These are phyloP conservation scores for Vulpes ferrilata DNA, from an alignment of 2,113 vertebrate species.

Conservation along the genomic window DNA sequence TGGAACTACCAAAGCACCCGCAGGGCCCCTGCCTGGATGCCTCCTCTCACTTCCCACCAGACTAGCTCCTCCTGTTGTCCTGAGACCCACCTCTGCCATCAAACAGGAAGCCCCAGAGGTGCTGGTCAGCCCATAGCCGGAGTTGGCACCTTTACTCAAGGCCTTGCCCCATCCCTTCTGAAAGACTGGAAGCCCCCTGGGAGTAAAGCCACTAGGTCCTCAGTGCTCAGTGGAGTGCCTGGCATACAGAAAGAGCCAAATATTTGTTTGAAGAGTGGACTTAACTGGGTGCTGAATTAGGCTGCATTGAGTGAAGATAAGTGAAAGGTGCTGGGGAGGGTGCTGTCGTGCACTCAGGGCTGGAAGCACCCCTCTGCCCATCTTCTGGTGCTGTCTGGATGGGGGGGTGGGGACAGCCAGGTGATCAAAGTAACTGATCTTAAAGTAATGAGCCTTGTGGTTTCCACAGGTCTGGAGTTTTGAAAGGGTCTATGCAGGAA, in stretches of 20 bases:
- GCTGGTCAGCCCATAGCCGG: background rate
- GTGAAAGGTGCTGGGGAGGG: no score
- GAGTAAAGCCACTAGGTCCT: background rate
- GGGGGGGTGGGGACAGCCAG: background rate
- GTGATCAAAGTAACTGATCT: background rate
- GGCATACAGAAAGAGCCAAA: background rate
- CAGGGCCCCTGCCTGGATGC: background rate
- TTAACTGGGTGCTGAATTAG: background rate
- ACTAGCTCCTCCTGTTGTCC: background rate
- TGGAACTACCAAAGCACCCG: background rate
- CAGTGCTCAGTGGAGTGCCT: fast-evolving
- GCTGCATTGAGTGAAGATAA: background rate
- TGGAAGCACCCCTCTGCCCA: background rate
- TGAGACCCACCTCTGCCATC: background rate
- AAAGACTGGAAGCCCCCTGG: background rate
- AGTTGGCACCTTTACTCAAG: no score
- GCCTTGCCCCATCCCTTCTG: background rate
- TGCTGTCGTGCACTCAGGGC: background rate
- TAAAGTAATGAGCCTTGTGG: background rate
- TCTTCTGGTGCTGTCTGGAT: background rate
- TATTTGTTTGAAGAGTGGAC: background rate
- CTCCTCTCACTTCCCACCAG: background rate
- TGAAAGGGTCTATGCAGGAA: no score
- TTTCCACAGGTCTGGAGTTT: background rate
- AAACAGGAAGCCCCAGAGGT: background rate